A percentile compares a stretch with the other conserved stretches of the same genome.
These are phyloP conservation scores for Listronotus oregonensis DNA, from an alignment of 1,140 invertebrate species.

Conservation along the genomic window DNA sequence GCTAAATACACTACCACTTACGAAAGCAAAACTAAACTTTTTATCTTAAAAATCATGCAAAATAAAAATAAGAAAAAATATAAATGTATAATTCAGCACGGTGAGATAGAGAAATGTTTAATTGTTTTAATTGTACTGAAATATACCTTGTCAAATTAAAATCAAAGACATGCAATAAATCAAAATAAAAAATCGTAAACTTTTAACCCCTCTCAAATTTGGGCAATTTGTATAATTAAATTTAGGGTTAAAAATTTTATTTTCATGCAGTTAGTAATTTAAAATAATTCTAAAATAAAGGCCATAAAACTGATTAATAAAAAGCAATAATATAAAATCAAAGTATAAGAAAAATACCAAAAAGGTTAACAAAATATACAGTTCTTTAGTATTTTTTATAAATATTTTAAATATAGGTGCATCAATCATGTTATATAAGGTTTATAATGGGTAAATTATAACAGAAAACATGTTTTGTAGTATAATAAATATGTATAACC, in stretches of 20 bases:
- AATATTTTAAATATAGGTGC: no score
- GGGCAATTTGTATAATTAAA: background rate
- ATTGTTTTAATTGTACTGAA: conserved; percentile 19
- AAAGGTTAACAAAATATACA: conserved; percentile 10
- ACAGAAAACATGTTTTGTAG: no score
- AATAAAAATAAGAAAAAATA: conserved; percentile 42
- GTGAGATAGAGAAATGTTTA: conserved; percentile 20
- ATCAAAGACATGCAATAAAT: conserved; percentile 39
- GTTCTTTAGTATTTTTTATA: background rate
- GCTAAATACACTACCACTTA: background rate
- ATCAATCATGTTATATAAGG: no score
- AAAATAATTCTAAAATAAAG: conserved; percentile 21
- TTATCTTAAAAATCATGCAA: conserved; percentile 41
- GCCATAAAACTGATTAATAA: conserved; percentile 17
- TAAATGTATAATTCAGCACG: conserved; percentile 14
- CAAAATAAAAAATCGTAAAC: conserved; percentile 19
- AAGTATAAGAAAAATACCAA: background rate
- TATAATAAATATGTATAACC: no score
- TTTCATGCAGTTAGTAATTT: conserved; percentile 13
- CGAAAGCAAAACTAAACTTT: conserved; percentile 35
- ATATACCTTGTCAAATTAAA: conserved; percentile 35
- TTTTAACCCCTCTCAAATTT: conserved; percentile 12
- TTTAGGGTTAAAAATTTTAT: conserved; percentile 7
- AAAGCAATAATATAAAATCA: conserved; percentile 8
- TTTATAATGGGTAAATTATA: no score